Conservation (phyloP, 2,797 vertebrate genomes). For the Onychomys torridus region DNA sequence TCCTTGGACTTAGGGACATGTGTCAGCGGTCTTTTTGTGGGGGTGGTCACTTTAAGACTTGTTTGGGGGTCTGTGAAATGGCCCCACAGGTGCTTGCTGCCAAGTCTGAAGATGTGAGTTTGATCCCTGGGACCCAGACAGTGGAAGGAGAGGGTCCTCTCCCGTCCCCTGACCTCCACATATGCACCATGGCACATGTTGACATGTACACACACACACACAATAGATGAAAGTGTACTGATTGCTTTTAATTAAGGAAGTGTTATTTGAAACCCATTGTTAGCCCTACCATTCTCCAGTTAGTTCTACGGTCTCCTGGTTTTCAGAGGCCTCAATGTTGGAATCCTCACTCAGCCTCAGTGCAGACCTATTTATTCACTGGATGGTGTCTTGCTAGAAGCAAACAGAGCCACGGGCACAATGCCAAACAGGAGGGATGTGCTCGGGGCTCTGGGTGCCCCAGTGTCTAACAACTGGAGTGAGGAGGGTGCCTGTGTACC, state of each 20-base stretch:
- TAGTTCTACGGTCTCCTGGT: background rate
- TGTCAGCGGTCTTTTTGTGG: background rate
- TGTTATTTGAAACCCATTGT: background rate
- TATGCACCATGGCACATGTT: background rate
- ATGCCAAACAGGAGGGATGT: background rate
- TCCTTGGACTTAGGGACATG: background rate
- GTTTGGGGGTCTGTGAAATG: background rate
- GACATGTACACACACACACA: background rate
- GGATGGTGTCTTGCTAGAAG: background rate
- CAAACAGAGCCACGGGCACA: background rate
- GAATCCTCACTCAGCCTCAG: background rate
- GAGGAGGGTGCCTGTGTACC: too few relatives aligned
- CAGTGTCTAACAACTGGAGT: background rate
- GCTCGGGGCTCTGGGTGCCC: background rate
- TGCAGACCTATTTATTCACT: background rate
- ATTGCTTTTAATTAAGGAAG: background rate
- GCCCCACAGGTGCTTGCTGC: background rate
- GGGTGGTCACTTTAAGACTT: constrained; percentile 21
- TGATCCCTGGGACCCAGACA: background rate
- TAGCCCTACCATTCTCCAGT: background rate
- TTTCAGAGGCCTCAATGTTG: constrained; percentile 29
- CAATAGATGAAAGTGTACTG: background rate
- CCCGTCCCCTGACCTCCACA: background rate
- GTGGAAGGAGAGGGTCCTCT: background rate
- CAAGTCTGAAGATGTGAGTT: background rate